phyloP scores from a whole-genome alignment of 2,113 vertebrate species.

The Irena cyanogastra region DNA sequence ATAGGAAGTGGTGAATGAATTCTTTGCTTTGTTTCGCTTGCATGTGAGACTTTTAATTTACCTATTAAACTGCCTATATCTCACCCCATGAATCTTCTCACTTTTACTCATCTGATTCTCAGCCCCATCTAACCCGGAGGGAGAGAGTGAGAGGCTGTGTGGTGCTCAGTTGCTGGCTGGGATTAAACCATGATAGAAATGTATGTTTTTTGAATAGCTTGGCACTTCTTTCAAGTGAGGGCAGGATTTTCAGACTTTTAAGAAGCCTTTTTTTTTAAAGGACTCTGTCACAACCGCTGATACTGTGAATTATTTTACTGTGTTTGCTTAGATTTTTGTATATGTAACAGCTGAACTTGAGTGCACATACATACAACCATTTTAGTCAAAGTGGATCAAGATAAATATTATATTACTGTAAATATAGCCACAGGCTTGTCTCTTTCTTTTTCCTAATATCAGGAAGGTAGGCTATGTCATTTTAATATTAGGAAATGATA shows the following conservation, averaged over 20 bases:
- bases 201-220: background rate
- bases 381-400: background rate
- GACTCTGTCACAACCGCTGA: background rate
- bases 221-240: background rate
- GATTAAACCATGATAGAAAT: background rate
- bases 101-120: background rate
- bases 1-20: background rate
- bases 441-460: background rate
- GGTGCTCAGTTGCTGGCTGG: background rate
- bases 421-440: background rate
- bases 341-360: background rate
- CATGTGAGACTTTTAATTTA: background rate
- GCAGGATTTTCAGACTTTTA: background rate
- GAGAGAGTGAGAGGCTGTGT: background rate
- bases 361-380: background rate
- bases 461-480: background rate
- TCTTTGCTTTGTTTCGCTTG: background rate
- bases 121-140: rapidly evolving
- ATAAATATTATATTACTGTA: background rate
- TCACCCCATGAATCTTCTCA: background rate
- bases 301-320: background rate
- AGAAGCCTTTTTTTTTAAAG: background rate
- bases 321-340: background rate
- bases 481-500: background rate
- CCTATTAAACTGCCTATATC: background rate